A percentile compares a stretch with the other conserved stretches of the same genome.
Conservation (phyloP, 1,140 invertebrate genomes). For the Babylonia areolata region DNA sequence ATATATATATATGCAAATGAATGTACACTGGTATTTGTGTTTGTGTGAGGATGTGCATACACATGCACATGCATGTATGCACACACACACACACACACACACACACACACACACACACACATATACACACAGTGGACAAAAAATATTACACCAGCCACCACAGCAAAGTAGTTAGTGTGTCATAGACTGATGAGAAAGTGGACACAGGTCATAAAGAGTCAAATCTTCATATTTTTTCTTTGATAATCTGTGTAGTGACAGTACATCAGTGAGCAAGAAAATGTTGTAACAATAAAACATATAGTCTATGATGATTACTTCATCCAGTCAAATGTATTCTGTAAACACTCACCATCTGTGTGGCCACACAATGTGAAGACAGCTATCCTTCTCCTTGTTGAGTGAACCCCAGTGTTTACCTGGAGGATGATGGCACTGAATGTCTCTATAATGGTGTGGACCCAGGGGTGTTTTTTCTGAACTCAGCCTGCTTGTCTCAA, state of each 20-base stretch:
- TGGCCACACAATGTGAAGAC: slow-evolving; percentile 84
- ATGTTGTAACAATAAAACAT: too few relatives aligned
- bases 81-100: background rate
- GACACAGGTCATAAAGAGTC: too few relatives aligned
- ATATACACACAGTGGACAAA: slow-evolving; percentile 7
- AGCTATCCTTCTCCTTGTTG: background rate
- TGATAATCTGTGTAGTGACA: too few relatives aligned
- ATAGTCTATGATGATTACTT: too few relatives aligned
- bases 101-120: background rate
- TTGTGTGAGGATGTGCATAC: too few relatives aligned
- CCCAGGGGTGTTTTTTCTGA: background rate
- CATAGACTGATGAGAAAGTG: too few relatives aligned
- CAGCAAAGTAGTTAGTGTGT: too few relatives aligned
- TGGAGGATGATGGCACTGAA: background rate
- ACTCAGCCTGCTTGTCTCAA: background rate
- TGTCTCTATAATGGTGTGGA: background rate
- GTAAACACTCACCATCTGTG: slow-evolving; percentile 81
- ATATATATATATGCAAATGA: background rate
- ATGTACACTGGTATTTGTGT: background rate
- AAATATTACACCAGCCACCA: too few relatives aligned
- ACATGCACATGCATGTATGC: too few relatives aligned
- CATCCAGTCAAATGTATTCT: background rate
- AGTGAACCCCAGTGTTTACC: background rate
- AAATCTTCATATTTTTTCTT: too few relatives aligned
- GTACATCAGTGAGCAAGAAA: too few relatives aligned